Evolutionary conservation across 2,113 vertebrate genomes (phyloP), one percentile per base, ranked within the genome.

Genomic region (Proterorhinus semilunaris): DNA sequence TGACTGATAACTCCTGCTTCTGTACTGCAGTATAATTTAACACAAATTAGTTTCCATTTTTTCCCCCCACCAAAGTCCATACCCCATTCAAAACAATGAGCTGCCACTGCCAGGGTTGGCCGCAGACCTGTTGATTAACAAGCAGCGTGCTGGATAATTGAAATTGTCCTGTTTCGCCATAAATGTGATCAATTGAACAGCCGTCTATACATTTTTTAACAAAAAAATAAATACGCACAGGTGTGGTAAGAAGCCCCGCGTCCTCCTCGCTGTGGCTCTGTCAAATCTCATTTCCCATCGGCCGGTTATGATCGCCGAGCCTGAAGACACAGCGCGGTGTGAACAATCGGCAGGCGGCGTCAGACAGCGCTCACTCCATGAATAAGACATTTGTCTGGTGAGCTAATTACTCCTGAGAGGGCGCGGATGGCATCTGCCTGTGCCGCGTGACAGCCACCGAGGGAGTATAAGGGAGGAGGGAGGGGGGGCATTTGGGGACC

Each of bases 331-430:
- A 57, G 80, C 61, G 47, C 78, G 76, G 81, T 70, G 81, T 78
- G 86, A 89, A 84, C 84, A 83, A 80, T 79, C 81, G 70, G 62
- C 89, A 81, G 84, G 83, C 69, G 44, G 78, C 66, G 80, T 81
- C 73, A 83, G 81, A 80, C 81, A 57, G 69, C 62, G 54, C 78
- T 83, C 87, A 47, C 77, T 78, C 79, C 83, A 85, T 89, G 88
- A 91, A 89, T 90, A 85, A 91, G 58, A 83, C 71, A 72, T 87
- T 87, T 89, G 68, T 89, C 81, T 87, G 79, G 72, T 71, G 85
- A 88, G 85, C 83, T 83, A 82, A 86, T 71, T 83, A 88, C 88
- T 85, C 84, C 82, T 90, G 86, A 85, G 83, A 87, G 81, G 81
- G 88, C 79, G 81, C 81, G 77, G 77, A 76, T 69, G 84, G 81